A percentile compares a stretch with the other conserved stretches of the same genome.
phyloP scores from a whole-genome alignment of 2,113 vertebrate species.

The Myiozetetes cayanensis region DNA sequence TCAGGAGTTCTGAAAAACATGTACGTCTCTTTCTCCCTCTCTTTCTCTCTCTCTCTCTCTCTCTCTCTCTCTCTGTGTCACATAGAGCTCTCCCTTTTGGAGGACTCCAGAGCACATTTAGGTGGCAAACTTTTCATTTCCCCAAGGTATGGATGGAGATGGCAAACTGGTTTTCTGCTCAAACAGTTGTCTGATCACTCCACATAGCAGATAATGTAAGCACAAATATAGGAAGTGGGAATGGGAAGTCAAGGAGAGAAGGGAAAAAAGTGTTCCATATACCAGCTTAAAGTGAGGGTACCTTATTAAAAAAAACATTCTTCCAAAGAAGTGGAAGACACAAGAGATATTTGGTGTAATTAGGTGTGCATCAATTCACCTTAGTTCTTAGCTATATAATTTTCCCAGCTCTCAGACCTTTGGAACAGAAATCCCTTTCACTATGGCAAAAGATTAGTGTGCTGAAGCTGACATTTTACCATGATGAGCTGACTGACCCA shows the following conservation, averaged over 20 bases:
- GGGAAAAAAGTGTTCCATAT: not conserved
- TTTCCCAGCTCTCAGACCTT: not conserved
- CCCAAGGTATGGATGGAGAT: not conserved
- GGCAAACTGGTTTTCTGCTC: not conserved
- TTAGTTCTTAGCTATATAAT: not conserved
- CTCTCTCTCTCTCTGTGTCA: not conserved
- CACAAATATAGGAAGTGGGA: not conserved
- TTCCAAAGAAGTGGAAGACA: not conserved
- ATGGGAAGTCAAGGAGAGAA: not conserved
- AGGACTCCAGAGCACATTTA: not conserved
- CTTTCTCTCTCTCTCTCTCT: not conserved
- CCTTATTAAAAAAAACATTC: not conserved
- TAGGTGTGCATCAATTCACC: not conserved
- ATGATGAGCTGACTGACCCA: not conserved
- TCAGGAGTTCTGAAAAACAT: not conserved
- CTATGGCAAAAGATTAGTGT: not conserved
- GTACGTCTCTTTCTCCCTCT: not conserved
- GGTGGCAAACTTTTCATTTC: not conserved
- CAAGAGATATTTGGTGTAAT: not conserved
- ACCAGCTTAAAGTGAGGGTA: not conserved
- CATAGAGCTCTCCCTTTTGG: not conserved
- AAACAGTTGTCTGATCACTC: not conserved
- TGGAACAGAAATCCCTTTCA: not conserved
- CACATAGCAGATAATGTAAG: not conserved
- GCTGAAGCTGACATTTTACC: not conserved